Conservation (phyloP, 1,140 invertebrate genomes). For the Stenopsyche tienmushanensis region DNA sequence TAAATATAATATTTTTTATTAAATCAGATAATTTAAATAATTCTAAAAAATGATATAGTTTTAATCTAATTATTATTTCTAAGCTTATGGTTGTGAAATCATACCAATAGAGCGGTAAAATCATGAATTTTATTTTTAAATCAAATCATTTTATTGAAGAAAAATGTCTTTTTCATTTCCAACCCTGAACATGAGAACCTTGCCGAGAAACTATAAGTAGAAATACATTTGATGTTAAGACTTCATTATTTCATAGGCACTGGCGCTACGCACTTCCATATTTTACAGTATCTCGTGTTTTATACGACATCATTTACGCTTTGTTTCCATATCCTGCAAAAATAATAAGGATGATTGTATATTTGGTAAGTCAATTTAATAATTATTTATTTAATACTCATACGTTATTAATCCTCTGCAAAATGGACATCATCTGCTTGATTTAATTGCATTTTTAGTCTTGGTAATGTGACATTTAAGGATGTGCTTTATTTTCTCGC, state of each 20-base stretch:
- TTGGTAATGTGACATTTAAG: no score
- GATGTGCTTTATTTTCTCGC: no score
- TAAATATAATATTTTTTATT: background rate
- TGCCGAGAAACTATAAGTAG: conserved; percentile 15
- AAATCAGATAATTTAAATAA: background rate
- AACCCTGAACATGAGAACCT: background rate
- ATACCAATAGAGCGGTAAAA: background rate
- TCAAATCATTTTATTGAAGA: background rate
- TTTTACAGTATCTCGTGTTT: background rate
- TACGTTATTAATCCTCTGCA: no score
- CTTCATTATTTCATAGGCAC: conserved; percentile 12
- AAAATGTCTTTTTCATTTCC: background rate
- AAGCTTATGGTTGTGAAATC: no score
- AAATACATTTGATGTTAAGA: conserved; percentile 1
- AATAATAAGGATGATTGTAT: background rate
- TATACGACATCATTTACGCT: background rate
- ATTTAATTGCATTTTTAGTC: no score
- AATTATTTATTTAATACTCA: background rate
- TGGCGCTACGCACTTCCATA: conserved; percentile 13
- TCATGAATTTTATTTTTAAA: background rate
- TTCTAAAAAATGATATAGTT: no score
- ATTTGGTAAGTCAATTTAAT: background rate
- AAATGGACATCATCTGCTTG: no score
- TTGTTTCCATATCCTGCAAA: background rate
- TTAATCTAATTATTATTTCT: no score